Evolutionary conservation across 92 coral and sea anemone species (phyloP), one percentile per base, ranked within the genome.

Genomic region (Porites evermanni): DNA sequence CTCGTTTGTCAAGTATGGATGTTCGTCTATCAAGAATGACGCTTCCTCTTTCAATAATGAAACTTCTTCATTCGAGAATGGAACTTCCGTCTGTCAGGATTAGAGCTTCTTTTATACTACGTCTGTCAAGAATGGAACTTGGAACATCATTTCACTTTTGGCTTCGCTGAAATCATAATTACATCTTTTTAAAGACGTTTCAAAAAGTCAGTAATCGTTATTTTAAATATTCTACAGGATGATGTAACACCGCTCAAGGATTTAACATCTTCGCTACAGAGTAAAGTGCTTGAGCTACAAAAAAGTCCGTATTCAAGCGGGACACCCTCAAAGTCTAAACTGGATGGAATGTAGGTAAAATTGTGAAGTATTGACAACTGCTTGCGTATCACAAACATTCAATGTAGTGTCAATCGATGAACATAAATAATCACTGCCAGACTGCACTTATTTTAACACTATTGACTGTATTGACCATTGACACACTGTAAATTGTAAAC

Each of bases 271-370:
- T 60, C 82, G 2, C 78, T 84, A 1, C 95, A 85, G 64, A 78
- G 80, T 7, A 89, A 77, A 68, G 91, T 92, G 47, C 69, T 92
- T 54, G 93, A 89, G 73, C 75, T 89, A 8, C 95, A 92, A 54
- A 92, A 88, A 60, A 70, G 81, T 58, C 91, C 95, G 18, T 89
- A 70, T 70, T 61, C 85, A 65, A 86, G 85, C 24, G 81, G 74
- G 77, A 44, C 87, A 47, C 79, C 60, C 12, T 14, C 74, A 6
- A 58, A 76, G 61, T 53, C 85, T 19, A 66, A 86, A 76, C 58
- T 67, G 72, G 93, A 92, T 71, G 85, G 75, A 61, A 58, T 92
- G 91, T 89, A 74, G 73, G 92, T 26, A 26, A 4, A 38, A 38
- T 38, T 38, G 47, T 38, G 47, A 38, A 38, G 47, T 38, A 38